Evolutionary conservation across 1,140 invertebrate species (phyloP), one percentile per base, ranked within the genome.

Genomic region (Bathynomus jamesi): DNA sequence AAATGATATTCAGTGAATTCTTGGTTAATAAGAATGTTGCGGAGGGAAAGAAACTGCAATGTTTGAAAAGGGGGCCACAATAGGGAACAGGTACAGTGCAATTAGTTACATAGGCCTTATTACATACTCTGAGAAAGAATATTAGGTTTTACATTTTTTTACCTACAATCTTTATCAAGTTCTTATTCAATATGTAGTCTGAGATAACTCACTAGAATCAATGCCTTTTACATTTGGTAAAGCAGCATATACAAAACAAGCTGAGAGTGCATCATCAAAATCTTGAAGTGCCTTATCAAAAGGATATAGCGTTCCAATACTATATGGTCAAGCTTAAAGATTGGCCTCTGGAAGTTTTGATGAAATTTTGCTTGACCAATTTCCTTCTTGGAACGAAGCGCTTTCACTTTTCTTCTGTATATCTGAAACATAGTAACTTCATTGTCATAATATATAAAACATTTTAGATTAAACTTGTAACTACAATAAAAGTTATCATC

Each of bases 271-370:
- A 83, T 99, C 98, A 82, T 99, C 98, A 69, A 99, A 81, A 84
- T 99, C 98, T 77, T 94, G 85, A 0, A 99, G 79, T 0, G 98
- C 97, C 87, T 99, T 96, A 63, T 93, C 88, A 82, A 99, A 99
- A 60, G 95, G 94, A 98, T 98, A 85, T 99, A 99, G 74, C 87
- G 87, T 83, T 99, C 97, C 83, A 96, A 97, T 0, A 99, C 93
- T 78, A 99, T 94, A 79, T 98, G 94, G 84, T 99, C 96, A 68
- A 99, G 84, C 79, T 91, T 46, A 31, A 70, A 70, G 21, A 70
- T 32, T 11, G 72, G 72, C 60, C 70, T 70, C 40, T 53, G 62
- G 13, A 64, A 31, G 24, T 31, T 5, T 3, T 5, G 2, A 17
- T 64, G 11, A 64, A 28, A 64, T n/a, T 64, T 31, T 64, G 70